Conservation (phyloP, 1,140 invertebrate species). For the Mesaphorura yosii region DNA sequence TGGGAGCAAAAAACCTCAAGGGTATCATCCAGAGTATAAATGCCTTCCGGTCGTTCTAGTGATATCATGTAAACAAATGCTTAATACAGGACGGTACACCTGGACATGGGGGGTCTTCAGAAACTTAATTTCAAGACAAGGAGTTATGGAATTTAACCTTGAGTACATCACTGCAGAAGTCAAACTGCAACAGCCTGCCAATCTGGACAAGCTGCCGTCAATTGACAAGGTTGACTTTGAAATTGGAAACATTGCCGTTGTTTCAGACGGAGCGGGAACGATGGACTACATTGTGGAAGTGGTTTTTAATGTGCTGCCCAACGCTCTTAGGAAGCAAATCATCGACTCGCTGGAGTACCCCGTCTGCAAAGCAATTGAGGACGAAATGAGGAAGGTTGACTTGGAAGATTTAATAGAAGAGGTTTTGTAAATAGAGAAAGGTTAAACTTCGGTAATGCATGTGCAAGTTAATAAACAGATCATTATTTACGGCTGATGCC, state of each 20-base stretch:
- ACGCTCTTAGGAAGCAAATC: constrained; percentile 49
- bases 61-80: background rate
- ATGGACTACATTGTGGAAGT: constrained; percentile 67
- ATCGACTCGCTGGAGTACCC: constrained; percentile 27
- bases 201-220: constrained; percentile 55
- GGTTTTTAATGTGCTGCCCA: constrained; percentile 62
- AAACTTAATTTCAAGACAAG: constrained; percentile 16
- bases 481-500: too few relatives aligned
- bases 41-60: too few relatives aligned
- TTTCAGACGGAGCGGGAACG: constrained; percentile 58
- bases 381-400: constrained; percentile 28
- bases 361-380: constrained; percentile 17
- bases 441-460: too few relatives aligned
- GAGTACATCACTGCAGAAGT: constrained; percentile 35
- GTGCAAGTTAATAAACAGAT: too few relatives aligned
- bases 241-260: constrained; percentile 58
- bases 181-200: constrained; percentile 57
- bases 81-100: constrained; percentile 23
- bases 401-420: constrained; percentile 27
- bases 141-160: constrained; percentile 26
- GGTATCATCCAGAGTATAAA: constrained; percentile 36
- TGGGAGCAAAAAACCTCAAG: constrained; percentile 62
- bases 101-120: constrained; percentile 22
- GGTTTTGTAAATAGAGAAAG: background rate
- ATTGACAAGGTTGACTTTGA: constrained; percentile 62